Evolutionary conservation across 2,113 vertebrate species (phyloP).

Genomic region (Rattus norvegicus): GRCr8 NC_086033.1:105170501-105171000

Average conservation of each 20-base stretch:
- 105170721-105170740: background rate
- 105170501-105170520: background rate
- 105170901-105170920: background rate
- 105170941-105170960: background rate
- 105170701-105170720: background rate
- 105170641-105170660: background rate
- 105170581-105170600: background rate
- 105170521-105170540: background rate
- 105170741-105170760: background rate
- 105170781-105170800: background rate
- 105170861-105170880: slow-evolving; percentile 29
- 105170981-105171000: background rate
- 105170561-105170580: background rate
- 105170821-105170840: background rate
- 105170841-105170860: background rate
- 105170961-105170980: slow-evolving; percentile 33
- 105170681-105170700: background rate
- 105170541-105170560: background rate
- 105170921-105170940: slow-evolving; percentile 32
- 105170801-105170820: background rate
- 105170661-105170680: background rate
- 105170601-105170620: background rate
- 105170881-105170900: slow-evolving; percentile 44
- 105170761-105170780: background rate
- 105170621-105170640: background rate